Conservation (phyloP, 1,140 invertebrate species). For the Idris sp. region DNA sequence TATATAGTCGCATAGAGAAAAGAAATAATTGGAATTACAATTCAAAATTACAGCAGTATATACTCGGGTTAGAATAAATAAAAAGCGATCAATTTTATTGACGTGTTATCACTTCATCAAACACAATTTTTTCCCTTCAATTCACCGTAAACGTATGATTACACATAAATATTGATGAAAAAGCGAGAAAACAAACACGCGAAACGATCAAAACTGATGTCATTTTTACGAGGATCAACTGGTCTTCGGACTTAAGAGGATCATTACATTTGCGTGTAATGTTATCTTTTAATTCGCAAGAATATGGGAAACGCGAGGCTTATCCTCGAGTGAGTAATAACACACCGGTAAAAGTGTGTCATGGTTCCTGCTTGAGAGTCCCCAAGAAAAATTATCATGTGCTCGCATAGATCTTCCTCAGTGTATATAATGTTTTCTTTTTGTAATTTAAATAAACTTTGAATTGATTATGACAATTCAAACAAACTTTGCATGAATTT, state of each 20-base stretch:
- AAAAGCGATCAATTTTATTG: too few species aligned
- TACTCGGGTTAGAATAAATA: too few species aligned
- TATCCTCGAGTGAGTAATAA: conserved; percentile 60
- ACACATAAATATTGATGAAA: background rate
- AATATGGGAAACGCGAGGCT: conserved; percentile 50
- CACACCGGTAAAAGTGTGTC: conserved; percentile 58
- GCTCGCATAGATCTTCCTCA: conserved; percentile 26
- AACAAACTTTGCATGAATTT: conserved; percentile 33
- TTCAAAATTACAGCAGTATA: too few species aligned
- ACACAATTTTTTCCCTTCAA: background rate
- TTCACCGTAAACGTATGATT: background rate
- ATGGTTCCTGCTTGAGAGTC: conserved; percentile 48
- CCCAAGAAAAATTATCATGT: conserved; percentile 49
- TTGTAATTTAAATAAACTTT: conserved; percentile 55
- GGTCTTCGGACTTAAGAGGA: conserved; percentile 12
- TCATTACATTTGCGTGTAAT: conserved; percentile 25
- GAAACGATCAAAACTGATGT: conserved; percentile 31
- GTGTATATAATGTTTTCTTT: conserved; percentile 39
- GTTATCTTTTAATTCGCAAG: conserved; percentile 52
- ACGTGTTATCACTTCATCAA: background rate
- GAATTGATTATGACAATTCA: conserved; percentile 39
- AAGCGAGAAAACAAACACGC: background rate
- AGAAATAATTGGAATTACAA: too few species aligned
- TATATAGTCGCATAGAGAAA: too few species aligned
- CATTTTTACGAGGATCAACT: conserved; percentile 14